Base-by-base conservation (phyloP, 1,140 invertebrate species). In the Pogonomyrmex barbatus region DNA sequence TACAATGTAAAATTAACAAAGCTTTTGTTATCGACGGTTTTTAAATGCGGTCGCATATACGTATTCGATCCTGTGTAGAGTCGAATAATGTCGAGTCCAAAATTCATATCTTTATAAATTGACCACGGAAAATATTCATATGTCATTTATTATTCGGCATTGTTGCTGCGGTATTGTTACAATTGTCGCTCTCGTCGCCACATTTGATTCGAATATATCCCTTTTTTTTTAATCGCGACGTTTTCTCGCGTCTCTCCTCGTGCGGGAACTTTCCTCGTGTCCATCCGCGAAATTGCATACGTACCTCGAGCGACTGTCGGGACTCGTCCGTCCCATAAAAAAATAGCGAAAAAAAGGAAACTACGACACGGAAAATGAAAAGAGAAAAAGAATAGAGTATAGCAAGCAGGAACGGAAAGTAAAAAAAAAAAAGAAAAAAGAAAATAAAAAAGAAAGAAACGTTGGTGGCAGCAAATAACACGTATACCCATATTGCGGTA, bases 381-480 rank as follows among this genome's bases (percentile, higher is more conserved):
- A 81, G 9, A 50, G 17, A 50, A 70, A 77, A 67, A 84, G n/a
- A 47, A n/a, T 33, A 65, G 56, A 85, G 24, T 24, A 47, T 67
- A 58, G 36, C 33, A 47, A 9, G 52, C 62, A 45, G n/a, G 65
- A 62, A 60, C 36, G 54, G n/a, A 24, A 78, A 54, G 39, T 65
- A 24, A 86, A 50, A 86, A 36, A 30, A 63, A 73, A 68, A 84
- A 47, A 56, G 62, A 82, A 24, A 78, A 54, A 39, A 78, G 36
- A 86, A 50, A 86, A 36, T 39, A 63, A 73, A 68, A 84, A 47
- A 56, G 62, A 82, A 47, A 58, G 50, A 89, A 91, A 91, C 88
- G 93, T 93, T 94, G 94, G 94, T 94, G 93, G 94, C 94, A 94
- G 94, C 94, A 94, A 94, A 94, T 94, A 94, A 94, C 93, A 94